A percentile compares a stretch with the other conserved stretches of the same genome.
These are phyloP conservation scores for Lithophane ornitopus DNA, from an alignment of 2,888 invertebrate species.

Conservation along the genomic window DNA sequence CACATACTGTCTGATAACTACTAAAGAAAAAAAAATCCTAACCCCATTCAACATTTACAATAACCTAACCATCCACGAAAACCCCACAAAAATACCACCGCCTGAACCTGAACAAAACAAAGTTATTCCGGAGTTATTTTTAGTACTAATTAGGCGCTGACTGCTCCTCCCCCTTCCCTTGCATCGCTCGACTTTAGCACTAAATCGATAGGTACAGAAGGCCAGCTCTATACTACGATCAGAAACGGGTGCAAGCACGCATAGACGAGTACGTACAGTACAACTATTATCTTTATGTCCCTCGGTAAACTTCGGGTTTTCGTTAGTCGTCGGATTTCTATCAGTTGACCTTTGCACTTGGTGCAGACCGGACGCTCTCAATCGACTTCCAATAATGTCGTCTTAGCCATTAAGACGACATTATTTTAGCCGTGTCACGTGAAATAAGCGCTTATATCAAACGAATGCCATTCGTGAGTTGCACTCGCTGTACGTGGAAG, in stretches of 20 bases:
- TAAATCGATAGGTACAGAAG: neutral
- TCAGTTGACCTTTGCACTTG: no score
- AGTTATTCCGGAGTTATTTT: constrained; percentile 61
- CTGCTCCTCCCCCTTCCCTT: constrained; percentile 13
- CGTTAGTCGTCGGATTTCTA: no score
- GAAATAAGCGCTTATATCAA: no score
- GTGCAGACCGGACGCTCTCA: no score
- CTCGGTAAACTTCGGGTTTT: no score
- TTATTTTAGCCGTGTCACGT: no score
- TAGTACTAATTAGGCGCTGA: constrained; percentile 62
- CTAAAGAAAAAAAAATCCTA: neutral
- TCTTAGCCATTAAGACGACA: neutral
- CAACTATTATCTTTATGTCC: no score
- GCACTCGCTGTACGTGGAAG: no score
- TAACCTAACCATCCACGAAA: neutral
- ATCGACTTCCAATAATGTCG: no score
- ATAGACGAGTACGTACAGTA: neutral
- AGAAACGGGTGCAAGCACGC: no score
- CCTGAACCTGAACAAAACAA: constrained; percentile 25
- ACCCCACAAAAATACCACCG: constrained; percentile 22
- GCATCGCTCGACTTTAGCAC: neutral
- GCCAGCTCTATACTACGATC: neutral
- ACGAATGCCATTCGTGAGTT: no score
- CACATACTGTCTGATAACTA: neutral
- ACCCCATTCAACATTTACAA: constrained; percentile 10